Conservation (phyloP, 2,113 vertebrate genomes). For the Otolemur garnettii region DNA sequence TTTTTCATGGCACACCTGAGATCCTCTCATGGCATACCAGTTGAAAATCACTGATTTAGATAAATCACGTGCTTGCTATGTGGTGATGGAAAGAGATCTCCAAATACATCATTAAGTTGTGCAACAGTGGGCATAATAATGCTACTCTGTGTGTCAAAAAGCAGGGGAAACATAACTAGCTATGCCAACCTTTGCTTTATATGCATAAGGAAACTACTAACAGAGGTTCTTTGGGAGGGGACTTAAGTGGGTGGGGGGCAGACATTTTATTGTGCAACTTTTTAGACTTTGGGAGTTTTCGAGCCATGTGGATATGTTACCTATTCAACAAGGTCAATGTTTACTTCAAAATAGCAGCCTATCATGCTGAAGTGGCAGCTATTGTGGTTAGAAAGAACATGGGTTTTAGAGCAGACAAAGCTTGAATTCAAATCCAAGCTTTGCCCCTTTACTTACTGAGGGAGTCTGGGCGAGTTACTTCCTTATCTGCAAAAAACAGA, state of each 20-base stretch:
- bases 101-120: neutral
- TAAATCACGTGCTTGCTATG: neutral
- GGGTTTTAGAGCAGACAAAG: slow-evolving; percentile 15
- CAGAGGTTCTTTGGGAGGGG: neutral
- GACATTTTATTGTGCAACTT: neutral
- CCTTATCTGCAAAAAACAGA: slow-evolving; percentile 20
- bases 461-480: neutral
- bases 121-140: neutral
- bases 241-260: neutral
- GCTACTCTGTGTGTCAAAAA: slow-evolving; percentile 19
- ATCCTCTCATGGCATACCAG: too few species aligned
- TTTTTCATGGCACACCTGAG: too few species aligned
- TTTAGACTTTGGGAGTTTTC: neutral
- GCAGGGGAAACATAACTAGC: neutral
- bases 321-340: neutral
- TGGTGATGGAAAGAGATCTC: neutral
- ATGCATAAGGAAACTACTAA: slow-evolving; percentile 13
- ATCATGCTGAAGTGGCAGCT: neutral
- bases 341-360: slow-evolving; percentile 53
- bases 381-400: slow-evolving; percentile 26
- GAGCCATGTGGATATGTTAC: neutral
- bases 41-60: slow-evolving; percentile 5
- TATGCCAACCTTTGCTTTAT: neutral
- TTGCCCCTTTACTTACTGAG: slow-evolving; percentile 17
- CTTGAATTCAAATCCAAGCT: neutral